Percentiles rank a stretch among this genome's conserved stretches.
phyloP scores from a whole-genome alignment of 2,797 vertebrate species.

The Syngnathus rostellatus region DNA sequence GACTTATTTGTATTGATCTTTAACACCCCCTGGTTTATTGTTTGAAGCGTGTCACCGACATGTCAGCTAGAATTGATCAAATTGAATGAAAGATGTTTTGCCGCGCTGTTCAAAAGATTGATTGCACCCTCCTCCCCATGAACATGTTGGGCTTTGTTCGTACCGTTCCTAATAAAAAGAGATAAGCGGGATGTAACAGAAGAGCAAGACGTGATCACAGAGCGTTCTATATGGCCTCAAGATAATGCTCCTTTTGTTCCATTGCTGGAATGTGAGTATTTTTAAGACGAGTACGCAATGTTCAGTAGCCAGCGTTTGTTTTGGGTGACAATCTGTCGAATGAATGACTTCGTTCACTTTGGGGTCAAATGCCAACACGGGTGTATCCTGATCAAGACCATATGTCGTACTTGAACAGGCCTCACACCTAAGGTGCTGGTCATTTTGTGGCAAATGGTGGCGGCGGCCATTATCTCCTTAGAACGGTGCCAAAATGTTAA shows the following conservation, averaged over 20 bases:
- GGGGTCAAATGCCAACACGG: neutral
- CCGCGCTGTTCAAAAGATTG: neutral
- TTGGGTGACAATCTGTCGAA: neutral
- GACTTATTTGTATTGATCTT: too few relatives aligned
- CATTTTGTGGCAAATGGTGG: slow-evolving; percentile 61
- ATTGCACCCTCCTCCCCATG: neutral
- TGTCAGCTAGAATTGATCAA: too few relatives aligned
- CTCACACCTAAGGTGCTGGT: slow-evolving; percentile 30
- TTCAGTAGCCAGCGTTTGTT: neutral
- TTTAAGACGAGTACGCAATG: neutral
- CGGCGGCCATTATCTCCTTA: slow-evolving; percentile 33
- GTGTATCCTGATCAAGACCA: slow-evolving; percentile 29
- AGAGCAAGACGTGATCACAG: slow-evolving; percentile 57
- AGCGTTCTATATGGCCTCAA: slow-evolving; percentile 35
- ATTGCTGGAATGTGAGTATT: neutral
- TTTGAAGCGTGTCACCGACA: too few relatives aligned
- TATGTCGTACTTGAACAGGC: slow-evolving; percentile 26
- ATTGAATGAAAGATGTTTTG: neutral
- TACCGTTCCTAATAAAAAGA: slow-evolving; percentile 1
- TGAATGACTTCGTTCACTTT: slow-evolving; percentile 11
- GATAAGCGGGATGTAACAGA: neutral
- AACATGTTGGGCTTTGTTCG: slow-evolving; percentile 6
- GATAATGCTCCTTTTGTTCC: slow-evolving; percentile 58
- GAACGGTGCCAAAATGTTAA: slow-evolving; percentile 33
- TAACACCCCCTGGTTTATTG: neutral